Evolutionary conservation across 1,140 invertebrate species (phyloP).

Genomic region (Chelonus insularis): DNA sequence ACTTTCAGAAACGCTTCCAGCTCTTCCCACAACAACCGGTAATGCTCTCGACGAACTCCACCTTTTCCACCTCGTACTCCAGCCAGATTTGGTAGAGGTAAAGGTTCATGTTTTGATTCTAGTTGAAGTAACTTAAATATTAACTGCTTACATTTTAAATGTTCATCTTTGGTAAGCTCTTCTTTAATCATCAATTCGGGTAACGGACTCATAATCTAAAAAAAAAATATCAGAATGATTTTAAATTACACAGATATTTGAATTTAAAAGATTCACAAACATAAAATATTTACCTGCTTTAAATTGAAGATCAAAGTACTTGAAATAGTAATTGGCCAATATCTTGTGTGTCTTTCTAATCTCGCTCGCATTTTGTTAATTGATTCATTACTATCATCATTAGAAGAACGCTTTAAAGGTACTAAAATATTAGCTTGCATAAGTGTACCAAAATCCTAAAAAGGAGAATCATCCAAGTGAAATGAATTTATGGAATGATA

Average conservation of each 20-base stretch:
- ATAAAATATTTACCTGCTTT: conserved; percentile 75
- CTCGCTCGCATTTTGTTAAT: conserved; percentile 68
- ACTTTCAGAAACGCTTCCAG: conserved; percentile 81
- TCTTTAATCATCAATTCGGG: conserved; percentile 81
- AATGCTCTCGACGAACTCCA: conserved; percentile 77
- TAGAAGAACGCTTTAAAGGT: conserved; percentile 64
- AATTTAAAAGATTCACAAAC: too few species aligned
- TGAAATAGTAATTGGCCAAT: conserved; percentile 92
- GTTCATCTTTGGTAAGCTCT: conserved; percentile 80
- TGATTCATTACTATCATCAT: conserved; percentile 53
- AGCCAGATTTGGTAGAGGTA: conserved; percentile 69
- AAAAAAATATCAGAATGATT: too few species aligned
- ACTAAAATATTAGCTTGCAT: conserved; percentile 84
- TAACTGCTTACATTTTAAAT: conserved; percentile 85
- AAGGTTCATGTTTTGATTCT: conserved; percentile 81
- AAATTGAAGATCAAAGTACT: conserved; percentile 90
- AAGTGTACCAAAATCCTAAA: conserved; percentile 83
- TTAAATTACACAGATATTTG: conserved; percentile 14
- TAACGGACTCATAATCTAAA: conserved; percentile 83
- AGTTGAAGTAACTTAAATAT: conserved; percentile 81
- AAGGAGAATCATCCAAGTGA: conserved; percentile 11
- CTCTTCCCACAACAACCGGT: conserved; percentile 86
- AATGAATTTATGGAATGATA: too few species aligned
- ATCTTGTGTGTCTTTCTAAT: conserved; percentile 78
- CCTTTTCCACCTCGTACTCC: conserved; percentile 64